Conservation (phyloP, 2,888 invertebrate species). For the Nineta flava region DNA sequence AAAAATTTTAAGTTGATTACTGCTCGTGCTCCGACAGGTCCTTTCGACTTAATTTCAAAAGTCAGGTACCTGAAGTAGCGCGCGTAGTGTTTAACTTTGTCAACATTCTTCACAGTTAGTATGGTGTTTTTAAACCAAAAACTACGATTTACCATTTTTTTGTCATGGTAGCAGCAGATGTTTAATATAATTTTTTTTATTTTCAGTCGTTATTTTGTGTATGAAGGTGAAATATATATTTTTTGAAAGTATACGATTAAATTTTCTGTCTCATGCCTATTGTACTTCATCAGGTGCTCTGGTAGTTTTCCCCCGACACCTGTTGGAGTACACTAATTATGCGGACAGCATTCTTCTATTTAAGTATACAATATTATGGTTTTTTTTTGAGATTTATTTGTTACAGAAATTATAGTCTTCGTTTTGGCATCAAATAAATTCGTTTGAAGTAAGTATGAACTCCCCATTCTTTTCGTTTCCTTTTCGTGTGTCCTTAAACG, state of each 20-base stretch:
- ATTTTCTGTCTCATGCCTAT: slow-evolving; percentile 76
- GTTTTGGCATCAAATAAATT: no score
- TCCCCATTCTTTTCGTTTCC: no score
- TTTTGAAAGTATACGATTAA: neutral
- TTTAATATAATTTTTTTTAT: neutral
- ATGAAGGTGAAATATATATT: neutral
- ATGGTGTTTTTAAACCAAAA: no score
- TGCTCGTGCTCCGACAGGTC: slow-evolving; percentile 79
- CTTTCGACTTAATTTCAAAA: slow-evolving; percentile 57
- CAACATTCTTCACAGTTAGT: slow-evolving; percentile 7
- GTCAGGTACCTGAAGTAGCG: slow-evolving; percentile 99
- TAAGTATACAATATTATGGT: neutral
- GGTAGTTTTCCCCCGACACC: slow-evolving; percentile 89
- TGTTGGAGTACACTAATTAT: slow-evolving; percentile 98
- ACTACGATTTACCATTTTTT: no score
- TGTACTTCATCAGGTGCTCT: slow-evolving; percentile 99
- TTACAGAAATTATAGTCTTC: neutral
- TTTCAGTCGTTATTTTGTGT: neutral
- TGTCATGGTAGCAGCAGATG: slow-evolving; percentile 2
- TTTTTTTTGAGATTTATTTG: neutral
- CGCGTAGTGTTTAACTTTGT: slow-evolving; percentile 53
- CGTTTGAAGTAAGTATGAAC: no score
- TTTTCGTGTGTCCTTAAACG: no score
- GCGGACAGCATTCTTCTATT: slow-evolving; percentile 38
- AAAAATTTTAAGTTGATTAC: slow-evolving; percentile 18